phyloP scores from a whole-genome alignment of 2,113 vertebrate genomes.

The Toxotes chatareus region DNA sequence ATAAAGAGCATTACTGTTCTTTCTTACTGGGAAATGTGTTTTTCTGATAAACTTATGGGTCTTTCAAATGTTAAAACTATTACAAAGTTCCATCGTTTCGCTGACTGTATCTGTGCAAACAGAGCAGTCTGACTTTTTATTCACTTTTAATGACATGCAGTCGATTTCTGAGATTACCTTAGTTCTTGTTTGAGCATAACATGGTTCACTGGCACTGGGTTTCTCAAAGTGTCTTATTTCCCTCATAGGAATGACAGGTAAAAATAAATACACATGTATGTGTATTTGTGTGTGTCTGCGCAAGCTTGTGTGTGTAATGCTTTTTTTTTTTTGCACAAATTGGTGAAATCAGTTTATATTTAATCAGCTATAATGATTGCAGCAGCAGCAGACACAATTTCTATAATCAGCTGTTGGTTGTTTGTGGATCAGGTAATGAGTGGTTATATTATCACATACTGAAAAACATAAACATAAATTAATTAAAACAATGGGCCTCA shows the following conservation, averaged over 20 bases:
- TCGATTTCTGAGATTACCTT: neutral
- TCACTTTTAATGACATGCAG: constrained; percentile 17
- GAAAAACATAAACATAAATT: constrained; percentile 28
- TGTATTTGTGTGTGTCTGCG: too few species aligned
- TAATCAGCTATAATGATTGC: constrained; percentile 54
- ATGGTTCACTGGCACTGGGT: neutral
- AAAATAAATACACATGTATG: too few species aligned
- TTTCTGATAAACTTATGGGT: neutral
- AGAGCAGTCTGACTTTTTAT: neutral
- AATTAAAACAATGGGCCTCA: neutral
- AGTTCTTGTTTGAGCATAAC: neutral
- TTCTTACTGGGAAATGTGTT: neutral
- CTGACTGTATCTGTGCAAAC: neutral
- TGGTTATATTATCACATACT: constrained; percentile 45
- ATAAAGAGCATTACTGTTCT: neutral
- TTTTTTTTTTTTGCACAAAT: constrained; percentile 11
- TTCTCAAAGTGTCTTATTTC: neutral
- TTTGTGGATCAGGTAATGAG: constrained; percentile 56
- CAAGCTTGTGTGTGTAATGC: too few species aligned
- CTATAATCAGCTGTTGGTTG: constrained; percentile 60
- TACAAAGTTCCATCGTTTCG: neutral
- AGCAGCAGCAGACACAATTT: constrained; percentile 34
- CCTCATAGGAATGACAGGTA: neutral
- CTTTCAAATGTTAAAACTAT: neutral
- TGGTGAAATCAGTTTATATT: constrained; percentile 38